Evolutionary conservation across 2,888 invertebrate genomes (phyloP).

Genomic region (Drosophila tanythrix): DNA sequence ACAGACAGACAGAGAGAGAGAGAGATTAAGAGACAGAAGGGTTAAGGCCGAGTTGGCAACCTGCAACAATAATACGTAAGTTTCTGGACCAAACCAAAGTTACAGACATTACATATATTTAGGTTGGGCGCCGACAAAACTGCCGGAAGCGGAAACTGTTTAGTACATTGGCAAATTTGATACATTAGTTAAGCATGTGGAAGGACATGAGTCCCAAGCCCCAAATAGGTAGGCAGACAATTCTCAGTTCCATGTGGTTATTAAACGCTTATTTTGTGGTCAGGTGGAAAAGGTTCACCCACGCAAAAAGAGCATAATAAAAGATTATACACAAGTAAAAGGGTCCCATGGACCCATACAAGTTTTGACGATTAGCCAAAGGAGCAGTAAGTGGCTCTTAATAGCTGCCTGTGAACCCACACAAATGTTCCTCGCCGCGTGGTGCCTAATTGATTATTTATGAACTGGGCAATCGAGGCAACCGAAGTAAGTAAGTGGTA

Average conservation of each 20-base stretch:
- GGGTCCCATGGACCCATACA: slow-evolving; percentile 13
- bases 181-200: slow-evolving; percentile 44
- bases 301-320: slow-evolving; percentile 17
- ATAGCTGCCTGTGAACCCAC: slow-evolving; percentile 52
- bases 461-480: slow-evolving; percentile 42
- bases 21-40: slow-evolving; percentile 7
- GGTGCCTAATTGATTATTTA: slow-evolving; percentile 67
- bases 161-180: slow-evolving; percentile 61
- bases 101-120: slow-evolving; percentile 34
- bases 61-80: slow-evolving; percentile 53
- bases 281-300: slow-evolving; percentile 16
- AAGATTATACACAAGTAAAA: slow-evolving; percentile 22
- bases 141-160: slow-evolving; percentile 67
- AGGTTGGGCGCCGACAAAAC: slow-evolving; percentile 47
- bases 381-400: slow-evolving; percentile 13
- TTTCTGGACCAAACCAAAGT: slow-evolving; percentile 53
- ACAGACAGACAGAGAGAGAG: neutral
- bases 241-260: slow-evolving; percentile 29
- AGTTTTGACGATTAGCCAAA: slow-evolving; percentile 44
- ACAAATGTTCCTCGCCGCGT: slow-evolving; percentile 47
- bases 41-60: slow-evolving; percentile 44
- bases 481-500: slow-evolving; percentile 26
- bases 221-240: slow-evolving; percentile 30
- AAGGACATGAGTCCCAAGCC: slow-evolving; percentile 21
- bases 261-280: slow-evolving; percentile 53